Base-by-base conservation (phyloP, 2,888 invertebrate genomes). In the Trisateles emortualis region DNA sequence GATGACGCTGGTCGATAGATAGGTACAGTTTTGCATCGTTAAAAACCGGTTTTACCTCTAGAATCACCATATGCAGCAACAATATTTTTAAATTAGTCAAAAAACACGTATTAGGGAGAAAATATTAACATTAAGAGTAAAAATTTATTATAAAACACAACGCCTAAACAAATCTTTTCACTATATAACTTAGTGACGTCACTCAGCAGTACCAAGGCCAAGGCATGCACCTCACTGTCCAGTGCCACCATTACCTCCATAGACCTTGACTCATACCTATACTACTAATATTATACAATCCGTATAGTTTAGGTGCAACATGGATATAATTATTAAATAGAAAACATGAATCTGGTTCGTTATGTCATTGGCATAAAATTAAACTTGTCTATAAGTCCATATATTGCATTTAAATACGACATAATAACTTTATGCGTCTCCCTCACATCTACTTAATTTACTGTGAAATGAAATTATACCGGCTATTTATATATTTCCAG, bases 401-500 rank as follows among this genome's bases (percentile, higher is more conserved):
- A n/a, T n/a, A n/a, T n/a, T n/a, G n/a, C n/a, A n/a, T n/a, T n/a
- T n/a, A n/a, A n/a, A n/a, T n/a, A n/a, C n/a, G n/a, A n/a, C n/a
- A n/a, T n/a, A n/a, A 19, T 19, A 19, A 19, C 19, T 19, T 19
- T 19, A 19, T 5, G 19, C n/a, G n/a, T n/a, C n/a, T n/a, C n/a
- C n/a, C n/a, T 19, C 19, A 5, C 19, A 19, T 26, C 26, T 8
- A 5, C 22, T 22, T 5, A 3, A 22, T 22, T 3, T 22, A 5
- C 5, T 5, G 5, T 22, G 2, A 22, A 2, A 3, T 6, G 4
- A 6, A 26, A 26, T 6, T 26, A 26, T 6, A 26, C 26, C 3
- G 3, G 3, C 5, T 42, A 17, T 29, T 43, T 0, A 3, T 43
- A 17, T 17, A 13, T 14, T 88, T 89, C 1, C 86, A 92, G 92